Percentiles rank a stretch among this genome's conserved stretches.
Conservation (phyloP, 2,888 invertebrate species). For the Xestia ashworthii region DNA sequence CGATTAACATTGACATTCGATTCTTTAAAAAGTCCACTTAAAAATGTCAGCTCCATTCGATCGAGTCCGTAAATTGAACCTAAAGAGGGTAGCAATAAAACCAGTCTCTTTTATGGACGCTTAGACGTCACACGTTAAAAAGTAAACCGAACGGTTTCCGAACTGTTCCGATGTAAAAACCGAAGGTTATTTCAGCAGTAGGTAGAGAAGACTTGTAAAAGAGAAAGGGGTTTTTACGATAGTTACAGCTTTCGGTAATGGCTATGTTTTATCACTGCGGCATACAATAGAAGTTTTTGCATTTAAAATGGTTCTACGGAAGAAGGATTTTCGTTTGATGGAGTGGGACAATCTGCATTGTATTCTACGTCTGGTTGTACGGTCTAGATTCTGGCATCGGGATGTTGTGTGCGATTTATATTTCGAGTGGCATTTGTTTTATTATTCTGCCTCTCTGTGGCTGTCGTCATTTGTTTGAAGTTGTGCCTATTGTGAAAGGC, state of each 20-base stretch:
- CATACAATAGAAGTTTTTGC: conserved; percentile 43
- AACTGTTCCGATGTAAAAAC: conserved; percentile 21
- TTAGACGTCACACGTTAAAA: conserved; percentile 35
- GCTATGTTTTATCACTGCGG: conserved; percentile 43
- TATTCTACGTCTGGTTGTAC: background rate
- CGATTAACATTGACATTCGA: conserved; percentile 26
- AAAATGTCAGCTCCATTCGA: conserved; percentile 49
- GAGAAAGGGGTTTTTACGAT: conserved; percentile 20
- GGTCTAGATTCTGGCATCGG: background rate
- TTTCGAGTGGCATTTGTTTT: background rate
- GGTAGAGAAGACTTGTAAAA: conserved; percentile 16
- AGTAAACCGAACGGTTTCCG: conserved; percentile 24
- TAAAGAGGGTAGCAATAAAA: conserved; percentile 56
- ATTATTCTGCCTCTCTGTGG: background rate
- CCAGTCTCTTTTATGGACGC: conserved; percentile 38
- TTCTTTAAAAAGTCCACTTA: conserved; percentile 41
- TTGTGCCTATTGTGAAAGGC: background rate
- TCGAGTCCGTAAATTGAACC: conserved; percentile 48
- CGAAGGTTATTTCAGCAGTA: conserved; percentile 12
- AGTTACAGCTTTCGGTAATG: conserved; percentile 24
- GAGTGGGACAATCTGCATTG: conserved; percentile 13
- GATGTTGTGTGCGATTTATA: background rate
- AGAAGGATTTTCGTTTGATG: conserved; percentile 40
- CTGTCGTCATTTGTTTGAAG: background rate
- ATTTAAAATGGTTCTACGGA: conserved; percentile 35